Evolutionary conservation across 23 tunicate species (phyloP), one percentile per base, ranked within the genome.

Genomic region (Trididemnum nubilum): DNA sequence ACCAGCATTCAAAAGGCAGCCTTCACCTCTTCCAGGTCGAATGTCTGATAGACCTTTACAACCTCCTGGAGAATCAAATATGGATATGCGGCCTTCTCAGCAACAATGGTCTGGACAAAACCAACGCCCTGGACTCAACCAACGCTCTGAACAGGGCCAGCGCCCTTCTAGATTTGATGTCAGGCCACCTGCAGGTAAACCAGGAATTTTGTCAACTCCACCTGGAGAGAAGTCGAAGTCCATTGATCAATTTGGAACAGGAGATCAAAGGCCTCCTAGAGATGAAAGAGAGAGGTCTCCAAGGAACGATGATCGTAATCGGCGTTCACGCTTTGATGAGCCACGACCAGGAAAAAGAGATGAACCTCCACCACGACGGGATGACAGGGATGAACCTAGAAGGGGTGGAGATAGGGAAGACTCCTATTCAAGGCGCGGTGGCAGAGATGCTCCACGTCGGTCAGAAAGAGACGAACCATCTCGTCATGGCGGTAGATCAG

Each of bases 201-300:
- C n/a, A n/a, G n/a, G n/a, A n/a, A n/a, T n/a, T n/a, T n/a, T n/a
- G n/a, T n/a, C n/a, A n/a, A n/a, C n/a, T n/a, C n/a, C n/a, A n/a
- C n/a, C n/a, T n/a, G n/a, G n/a, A n/a, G n/a, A n/a, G n/a, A n/a
- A n/a, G n/a, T n/a, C n/a, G n/a, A n/a, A n/a, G n/a, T n/a, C n/a
- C n/a, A n/a, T n/a, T n/a, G n/a, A n/a, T n/a, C n/a, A n/a, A n/a
- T n/a, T n/a, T n/a, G n/a, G n/a, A n/a, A n/a, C n/a, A n/a, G n/a
- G n/a, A n/a, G 54, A 44, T 44, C 54, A 15, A 15, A 9, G 54
- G 15, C 54, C 54, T 7, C 54, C 54, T 5, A 69, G 38, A 33
- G 74, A 22, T 4, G 74, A 69, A 15, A 27, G 58, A 22, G 78
- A 38, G 26, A 73, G 57, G 31, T 73, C 78, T 21, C 78, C 78